These are phyloP conservation scores for Eubasilissa regina DNA, from an alignment of 1,140 invertebrate species.

Conservation along the genomic window DNA sequence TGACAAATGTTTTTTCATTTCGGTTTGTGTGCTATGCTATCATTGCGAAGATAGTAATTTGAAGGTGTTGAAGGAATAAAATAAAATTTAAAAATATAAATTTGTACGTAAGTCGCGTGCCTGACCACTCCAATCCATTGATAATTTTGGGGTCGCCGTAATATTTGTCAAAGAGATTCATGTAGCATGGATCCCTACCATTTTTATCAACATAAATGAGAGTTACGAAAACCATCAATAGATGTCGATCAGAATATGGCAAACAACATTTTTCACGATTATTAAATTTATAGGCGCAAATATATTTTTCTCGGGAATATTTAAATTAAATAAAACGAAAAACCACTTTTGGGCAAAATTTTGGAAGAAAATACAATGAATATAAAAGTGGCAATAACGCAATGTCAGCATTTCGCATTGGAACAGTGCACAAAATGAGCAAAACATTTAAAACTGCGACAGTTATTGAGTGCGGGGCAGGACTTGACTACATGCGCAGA, in stretches of 20 bases:
- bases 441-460: conserved; percentile 54
- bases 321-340: neutral
- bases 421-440: conserved; percentile 46
- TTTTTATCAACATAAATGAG: neutral
- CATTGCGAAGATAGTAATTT: neutral
- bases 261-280: neutral
- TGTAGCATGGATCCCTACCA: neutral
- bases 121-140: neutral
- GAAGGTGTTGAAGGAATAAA: no score
- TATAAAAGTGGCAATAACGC: conserved; percentile 41
- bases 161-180: neutral
- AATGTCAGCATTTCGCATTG: conserved; percentile 45
- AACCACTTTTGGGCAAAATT: neutral
- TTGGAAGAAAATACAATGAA: neutral
- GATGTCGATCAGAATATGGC: neutral
- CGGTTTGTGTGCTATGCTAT: neutral
- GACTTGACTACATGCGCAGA: conserved; percentile 48
- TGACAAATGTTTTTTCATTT: neutral
- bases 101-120: neutral
- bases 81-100: neutral
- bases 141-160: no score
- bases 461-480: conserved; percentile 53
- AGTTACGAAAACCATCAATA: neutral
- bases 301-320: neutral
- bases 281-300: neutral